Evolutionary conservation across 2,113 vertebrate genomes (phyloP).

Genomic region (Xiphophorus couchianus): DNA sequence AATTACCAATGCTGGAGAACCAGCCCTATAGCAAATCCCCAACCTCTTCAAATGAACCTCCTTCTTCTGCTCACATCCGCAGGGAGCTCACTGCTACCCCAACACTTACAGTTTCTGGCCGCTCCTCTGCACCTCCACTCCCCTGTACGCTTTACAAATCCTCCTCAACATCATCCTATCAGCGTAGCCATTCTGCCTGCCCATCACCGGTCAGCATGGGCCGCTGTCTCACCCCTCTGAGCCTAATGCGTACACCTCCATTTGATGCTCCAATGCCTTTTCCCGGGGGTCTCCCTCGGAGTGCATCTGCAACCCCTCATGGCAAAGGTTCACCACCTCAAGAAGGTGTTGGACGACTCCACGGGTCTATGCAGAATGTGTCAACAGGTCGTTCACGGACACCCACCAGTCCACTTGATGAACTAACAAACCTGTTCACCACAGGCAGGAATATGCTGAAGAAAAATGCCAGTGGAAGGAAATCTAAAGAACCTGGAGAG

Average conservation of each 20-base stretch:
- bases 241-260: slow-evolving; percentile 94
- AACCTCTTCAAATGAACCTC: slow-evolving; percentile 82
- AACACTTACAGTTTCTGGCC: slow-evolving; percentile 85
- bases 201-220: slow-evolving; percentile 97
- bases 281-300: slow-evolving; percentile 87
- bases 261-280: slow-evolving; percentile 88
- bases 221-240: slow-evolving; percentile 93
- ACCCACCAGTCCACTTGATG: slow-evolving; percentile 96
- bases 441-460: slow-evolving; percentile 95
- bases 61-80: slow-evolving; percentile 83
- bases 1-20: slow-evolving; percentile 92
- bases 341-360: slow-evolving; percentile 84
- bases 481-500: slow-evolving; percentile 92
- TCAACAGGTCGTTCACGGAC: slow-evolving; percentile 89
- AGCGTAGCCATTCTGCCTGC: slow-evolving; percentile 94
- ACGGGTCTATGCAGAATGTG: slow-evolving; percentile 86
- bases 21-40: slow-evolving; percentile 92
- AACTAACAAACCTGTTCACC: slow-evolving; percentile 96
- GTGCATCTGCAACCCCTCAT: slow-evolving; percentile 90
- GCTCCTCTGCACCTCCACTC: slow-evolving; percentile 91
- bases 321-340: slow-evolving; percentile 88
- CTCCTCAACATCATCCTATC: slow-evolving; percentile 89
- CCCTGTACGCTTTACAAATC: slow-evolving; percentile 92
- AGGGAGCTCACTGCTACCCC: slow-evolving; percentile 88
- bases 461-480: slow-evolving; percentile 92